Evolutionary conservation across 2,113 vertebrate species (phyloP).

Genomic region (Odocoileus virginianus): DNA sequence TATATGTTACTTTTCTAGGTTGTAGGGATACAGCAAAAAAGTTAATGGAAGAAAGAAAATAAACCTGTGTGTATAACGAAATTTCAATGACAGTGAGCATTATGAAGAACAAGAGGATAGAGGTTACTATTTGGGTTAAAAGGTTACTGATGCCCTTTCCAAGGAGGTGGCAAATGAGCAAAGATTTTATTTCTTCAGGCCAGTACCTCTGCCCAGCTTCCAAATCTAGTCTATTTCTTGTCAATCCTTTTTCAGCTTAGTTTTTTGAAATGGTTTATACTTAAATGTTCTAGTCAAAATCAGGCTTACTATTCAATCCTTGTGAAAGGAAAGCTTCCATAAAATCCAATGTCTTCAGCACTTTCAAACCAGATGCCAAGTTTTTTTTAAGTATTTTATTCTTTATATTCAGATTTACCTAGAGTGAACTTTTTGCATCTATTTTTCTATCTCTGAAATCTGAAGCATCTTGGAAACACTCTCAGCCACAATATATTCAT

Average conservation of each 20-base stretch:
- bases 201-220: not conserved
- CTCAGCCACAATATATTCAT: not conserved
- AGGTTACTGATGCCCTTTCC: not conserved
- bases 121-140: not conserved
- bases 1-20: not conserved
- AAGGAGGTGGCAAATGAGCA: not conserved
- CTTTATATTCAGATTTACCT: not conserved
- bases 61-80: not conserved
- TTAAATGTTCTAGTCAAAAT: not conserved
- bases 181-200: not conserved
- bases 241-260: not conserved
- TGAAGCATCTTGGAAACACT: not conserved
- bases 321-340: not conserved
- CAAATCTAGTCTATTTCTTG: not conserved
- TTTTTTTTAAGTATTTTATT: not conserved
- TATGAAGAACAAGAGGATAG: not conserved
- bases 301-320: not conserved
- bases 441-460: not conserved
- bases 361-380: not conserved
- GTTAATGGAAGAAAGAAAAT: not conserved
- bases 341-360: not conserved
- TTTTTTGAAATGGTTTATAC: not conserved
- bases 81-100: not conserved
- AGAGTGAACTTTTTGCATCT: not conserved
- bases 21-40: not conserved